Evolutionary conservation across 2,888 invertebrate species (phyloP), one percentile per base, ranked within the genome.

Genomic region (Tethea ocularis): DNA sequence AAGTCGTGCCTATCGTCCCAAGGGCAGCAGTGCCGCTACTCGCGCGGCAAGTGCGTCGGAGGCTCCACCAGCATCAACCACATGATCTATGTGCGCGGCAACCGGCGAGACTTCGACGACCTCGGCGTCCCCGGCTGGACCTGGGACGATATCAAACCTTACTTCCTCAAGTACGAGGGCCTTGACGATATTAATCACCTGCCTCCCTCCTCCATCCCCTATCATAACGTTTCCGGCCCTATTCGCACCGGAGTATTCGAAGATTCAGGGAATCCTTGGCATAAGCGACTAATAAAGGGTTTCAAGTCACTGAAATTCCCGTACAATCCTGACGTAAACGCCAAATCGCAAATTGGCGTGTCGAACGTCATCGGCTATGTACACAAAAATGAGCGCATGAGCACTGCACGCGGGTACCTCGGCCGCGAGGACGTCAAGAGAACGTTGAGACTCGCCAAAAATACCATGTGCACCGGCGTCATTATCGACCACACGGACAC

Each of bases 51-150:
- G 60, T 80, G 84, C 29, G 83, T 90, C 57, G 89, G 89, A 1
- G 89, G 89, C 57, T 88, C 89, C 62, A 84, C 88, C 57, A 77
- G 77, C 68, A 84, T 85, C 67, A 90, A 90, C 74, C 80, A 82
- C 69, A 87, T 90, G 88, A 66, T 88, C 64, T 88, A 87, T 71
- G 76, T 78, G 1, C 83, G 90, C 33, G 89, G 89, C 2, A 82
- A 80, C 61, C 76, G 72, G 0, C 53, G 10, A 0, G 89, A 89
- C 71, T 88, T 74, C 62, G 80, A 82, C 57, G 72, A 78, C 13
- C 75, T 80, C 22, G 58, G 64, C 54, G 58, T 83, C 17, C 64
- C 83, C 1, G 87, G 82, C 10, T 90, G 90, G 90, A 66, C 72
- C 33, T 88, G 84, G 84, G 56, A 72, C 0, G 82, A 87, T 26